Evolutionary conservation across 2,888 invertebrate genomes (phyloP).

Genomic region (Ennomos erosarius): DNA sequence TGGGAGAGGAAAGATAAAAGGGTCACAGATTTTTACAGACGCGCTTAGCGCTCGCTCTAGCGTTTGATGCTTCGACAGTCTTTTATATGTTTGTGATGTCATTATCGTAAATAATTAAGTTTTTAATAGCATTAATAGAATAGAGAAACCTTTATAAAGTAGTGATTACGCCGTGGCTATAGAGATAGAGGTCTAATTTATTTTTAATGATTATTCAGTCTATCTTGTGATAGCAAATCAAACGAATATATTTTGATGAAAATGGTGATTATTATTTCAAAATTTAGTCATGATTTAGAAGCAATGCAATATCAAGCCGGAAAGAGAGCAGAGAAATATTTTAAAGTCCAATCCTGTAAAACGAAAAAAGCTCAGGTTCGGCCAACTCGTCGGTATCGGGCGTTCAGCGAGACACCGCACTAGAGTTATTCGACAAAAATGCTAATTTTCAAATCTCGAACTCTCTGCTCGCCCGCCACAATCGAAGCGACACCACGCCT

Average conservation of each 20-base stretch:
- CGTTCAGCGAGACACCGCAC: conserved; percentile 77
- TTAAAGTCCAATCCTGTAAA: conserved; percentile 73
- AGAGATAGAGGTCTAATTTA: no score
- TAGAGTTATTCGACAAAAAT: conserved; percentile 85
- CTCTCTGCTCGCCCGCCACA: conserved; percentile 71
- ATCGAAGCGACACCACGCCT: conserved; percentile 69
- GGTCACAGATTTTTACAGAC: conserved; percentile 81
- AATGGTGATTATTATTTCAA: no score
- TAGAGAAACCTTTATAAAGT: no score
- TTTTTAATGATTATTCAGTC: no score
- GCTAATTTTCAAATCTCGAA: conserved; percentile 84
- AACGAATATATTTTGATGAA: no score
- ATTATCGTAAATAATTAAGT: no score
- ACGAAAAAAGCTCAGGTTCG: conserved; percentile 66
- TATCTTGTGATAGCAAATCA: no score
- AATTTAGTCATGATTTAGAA: not conserved
- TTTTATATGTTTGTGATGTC: not conserved
- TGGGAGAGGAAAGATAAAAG: conserved; percentile 77
- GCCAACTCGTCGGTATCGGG: conserved; percentile 76
- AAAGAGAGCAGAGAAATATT: conserved; percentile 58
- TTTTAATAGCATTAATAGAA: no score
- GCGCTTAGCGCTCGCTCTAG: conserved; percentile 57
- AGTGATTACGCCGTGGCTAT: no score
- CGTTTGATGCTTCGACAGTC: conserved; percentile 48
- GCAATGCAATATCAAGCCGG: conserved; percentile 31